phyloP scores from a whole-genome alignment of 1,140 invertebrate species.

The Listronotus bonariensis region DNA sequence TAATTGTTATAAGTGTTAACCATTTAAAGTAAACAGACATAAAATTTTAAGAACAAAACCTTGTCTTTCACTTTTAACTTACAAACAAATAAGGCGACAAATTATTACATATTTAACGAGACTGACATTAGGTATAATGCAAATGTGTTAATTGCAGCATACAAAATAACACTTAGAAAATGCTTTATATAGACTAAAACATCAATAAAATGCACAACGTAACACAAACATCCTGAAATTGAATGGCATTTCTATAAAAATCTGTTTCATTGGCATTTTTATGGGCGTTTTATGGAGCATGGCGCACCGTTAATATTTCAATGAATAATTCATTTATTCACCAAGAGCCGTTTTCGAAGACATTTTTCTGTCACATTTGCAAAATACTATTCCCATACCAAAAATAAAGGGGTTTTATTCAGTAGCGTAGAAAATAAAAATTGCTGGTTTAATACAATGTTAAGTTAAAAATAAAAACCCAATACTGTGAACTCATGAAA shows the following conservation, averaged over 20 bases:
- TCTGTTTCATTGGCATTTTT: slow-evolving; percentile 35
- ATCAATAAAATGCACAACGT: slow-evolving; percentile 27
- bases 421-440: slow-evolving; percentile 8
- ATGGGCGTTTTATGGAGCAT: slow-evolving; percentile 29
- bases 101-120: background rate
- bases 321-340: slow-evolving; percentile 37
- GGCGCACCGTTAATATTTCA: slow-evolving; percentile 41
- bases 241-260: slow-evolving; percentile 38
- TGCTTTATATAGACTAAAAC: slow-evolving; percentile 17
- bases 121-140: slow-evolving; percentile 9
- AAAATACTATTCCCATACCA: slow-evolving; percentile 23
- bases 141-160: slow-evolving; percentile 16
- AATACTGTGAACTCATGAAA: too few relatives aligned
- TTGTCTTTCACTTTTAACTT: too few relatives aligned
- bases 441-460: background rate
- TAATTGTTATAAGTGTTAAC: too few relatives aligned
- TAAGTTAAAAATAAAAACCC: too few relatives aligned
- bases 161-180: slow-evolving; percentile 25
- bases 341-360: slow-evolving; percentile 28
- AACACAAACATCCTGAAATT: slow-evolving; percentile 32
- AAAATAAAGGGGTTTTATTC: slow-evolving; percentile 18
- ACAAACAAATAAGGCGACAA: too few relatives aligned
- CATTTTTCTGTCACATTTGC: slow-evolving; percentile 36
- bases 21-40: too few relatives aligned
- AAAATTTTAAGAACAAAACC: too few relatives aligned